Evolutionary conservation across 2,888 invertebrate genomes (phyloP).

Genomic region (Micoletzkya japonica): DNA sequence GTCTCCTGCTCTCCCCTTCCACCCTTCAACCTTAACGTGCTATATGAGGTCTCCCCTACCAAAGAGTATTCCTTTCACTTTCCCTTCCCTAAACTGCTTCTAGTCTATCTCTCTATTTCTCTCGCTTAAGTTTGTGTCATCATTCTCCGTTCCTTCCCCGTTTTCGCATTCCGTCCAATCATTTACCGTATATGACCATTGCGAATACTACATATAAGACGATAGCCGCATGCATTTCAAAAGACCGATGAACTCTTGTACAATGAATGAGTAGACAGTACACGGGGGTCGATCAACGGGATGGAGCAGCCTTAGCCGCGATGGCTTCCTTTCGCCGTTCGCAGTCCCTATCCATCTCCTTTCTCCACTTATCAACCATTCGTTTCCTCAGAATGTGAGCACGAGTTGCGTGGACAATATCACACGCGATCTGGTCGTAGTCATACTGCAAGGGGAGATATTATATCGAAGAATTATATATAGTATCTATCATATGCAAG

Average conservation of each 20-base stretch:
- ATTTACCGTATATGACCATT: neutral
- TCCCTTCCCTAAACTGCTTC: no score
- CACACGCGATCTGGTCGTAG: conserved; percentile 28
- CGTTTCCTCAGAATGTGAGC: conserved; percentile 18
- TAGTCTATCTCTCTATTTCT: no score
- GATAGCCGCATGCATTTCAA: no score
- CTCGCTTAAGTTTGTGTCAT: no score
- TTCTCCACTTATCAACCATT: conserved; percentile 17
- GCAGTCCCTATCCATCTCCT: neutral
- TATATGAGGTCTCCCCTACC: no score
- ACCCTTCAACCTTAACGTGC: no score
- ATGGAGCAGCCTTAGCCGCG: no score
- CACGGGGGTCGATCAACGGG: neutral
- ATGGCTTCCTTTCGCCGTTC: neutral
- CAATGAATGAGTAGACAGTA: neutral
- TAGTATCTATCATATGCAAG: neutral
- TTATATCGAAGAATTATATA: neutral
- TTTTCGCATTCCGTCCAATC: no score
- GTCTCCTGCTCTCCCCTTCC: no score
- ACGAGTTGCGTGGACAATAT: conserved; percentile 23
- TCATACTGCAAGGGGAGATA: conserved; percentile 16
- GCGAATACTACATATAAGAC: no score
- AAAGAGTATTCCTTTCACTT: no score
- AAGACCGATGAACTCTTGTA: neutral
- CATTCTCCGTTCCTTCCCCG: no score